Evolutionary conservation across 2,797 vertebrate species (phyloP).

Genomic region (Cercopithecus mitis): DNA sequence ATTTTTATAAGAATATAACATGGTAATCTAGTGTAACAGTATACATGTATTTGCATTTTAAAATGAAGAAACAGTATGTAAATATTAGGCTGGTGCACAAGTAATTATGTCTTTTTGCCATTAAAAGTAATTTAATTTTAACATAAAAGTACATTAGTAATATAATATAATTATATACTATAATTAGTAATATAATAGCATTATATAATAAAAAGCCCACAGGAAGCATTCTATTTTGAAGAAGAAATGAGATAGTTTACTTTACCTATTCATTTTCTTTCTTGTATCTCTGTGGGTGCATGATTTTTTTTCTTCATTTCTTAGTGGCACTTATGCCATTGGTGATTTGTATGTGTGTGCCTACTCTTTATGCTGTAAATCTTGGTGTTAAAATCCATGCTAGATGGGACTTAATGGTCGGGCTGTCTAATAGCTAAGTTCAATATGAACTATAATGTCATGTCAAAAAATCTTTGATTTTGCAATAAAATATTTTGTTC

Average conservation of each 20-base stretch:
- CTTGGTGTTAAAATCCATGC: neutral
- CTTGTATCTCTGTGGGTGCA: neutral
- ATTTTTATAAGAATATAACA: neutral
- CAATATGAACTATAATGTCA: neutral
- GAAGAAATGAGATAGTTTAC: neutral
- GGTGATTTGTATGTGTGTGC: neutral
- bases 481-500: neutral
- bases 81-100: too few species aligned
- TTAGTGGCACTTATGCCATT: neutral
- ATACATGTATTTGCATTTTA: neutral
- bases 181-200: too few species aligned
- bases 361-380: neutral
- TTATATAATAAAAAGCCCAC: neutral
- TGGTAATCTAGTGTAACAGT: neutral
- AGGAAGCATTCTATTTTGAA: neutral
- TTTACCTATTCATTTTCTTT: neutral
- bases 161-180: too few species aligned
- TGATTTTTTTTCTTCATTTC: neutral
- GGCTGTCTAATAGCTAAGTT: neutral
- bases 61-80: neutral
- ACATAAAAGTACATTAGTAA: too few species aligned
- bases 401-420: neutral
- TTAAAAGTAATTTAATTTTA: too few species aligned
- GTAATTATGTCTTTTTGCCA: too few species aligned
- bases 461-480: neutral